Conservation (phyloP, 1,140 invertebrate genomes). For the Spodoptera frugiperda region DNA sequence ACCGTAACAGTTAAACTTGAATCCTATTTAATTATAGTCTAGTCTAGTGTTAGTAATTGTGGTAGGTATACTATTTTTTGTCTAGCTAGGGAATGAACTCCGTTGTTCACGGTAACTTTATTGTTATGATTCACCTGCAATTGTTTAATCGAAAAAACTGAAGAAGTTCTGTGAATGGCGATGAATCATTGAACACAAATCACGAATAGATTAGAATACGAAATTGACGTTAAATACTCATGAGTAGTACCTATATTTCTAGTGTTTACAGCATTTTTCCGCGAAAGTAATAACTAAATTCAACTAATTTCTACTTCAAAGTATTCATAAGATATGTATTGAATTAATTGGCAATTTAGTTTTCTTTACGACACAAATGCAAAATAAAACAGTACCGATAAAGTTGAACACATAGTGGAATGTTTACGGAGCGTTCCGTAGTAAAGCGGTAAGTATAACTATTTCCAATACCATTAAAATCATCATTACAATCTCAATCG, state of each 20-base stretch:
- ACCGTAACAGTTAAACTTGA: too few relatives aligned
- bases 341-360: background rate
- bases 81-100: too few relatives aligned
- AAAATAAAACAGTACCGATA: too few relatives aligned
- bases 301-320: background rate
- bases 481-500: slow-evolving; percentile 21
- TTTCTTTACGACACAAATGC: too few relatives aligned
- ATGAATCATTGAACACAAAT: slow-evolving; percentile 22
- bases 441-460: too few relatives aligned
- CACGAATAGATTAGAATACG: background rate
- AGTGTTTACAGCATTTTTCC: background rate
- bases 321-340: background rate
- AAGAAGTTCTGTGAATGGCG: slow-evolving; percentile 29
- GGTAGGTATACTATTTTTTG: too few relatives aligned
- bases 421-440: too few relatives aligned
- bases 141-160: slow-evolving; percentile 3
- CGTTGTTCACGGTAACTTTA: too few relatives aligned
- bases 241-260: background rate
- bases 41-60: too few relatives aligned
- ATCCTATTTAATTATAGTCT: too few relatives aligned
- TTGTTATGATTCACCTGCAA: slow-evolving; percentile 15
- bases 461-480: background rate
- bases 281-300: background rate
- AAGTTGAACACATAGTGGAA: too few relatives aligned
- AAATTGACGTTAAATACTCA: background rate